These are phyloP conservation scores for Ardeotis arabs DNA, from an alignment of 2,113 vertebrate species.

Conservation along the genomic window DNA sequence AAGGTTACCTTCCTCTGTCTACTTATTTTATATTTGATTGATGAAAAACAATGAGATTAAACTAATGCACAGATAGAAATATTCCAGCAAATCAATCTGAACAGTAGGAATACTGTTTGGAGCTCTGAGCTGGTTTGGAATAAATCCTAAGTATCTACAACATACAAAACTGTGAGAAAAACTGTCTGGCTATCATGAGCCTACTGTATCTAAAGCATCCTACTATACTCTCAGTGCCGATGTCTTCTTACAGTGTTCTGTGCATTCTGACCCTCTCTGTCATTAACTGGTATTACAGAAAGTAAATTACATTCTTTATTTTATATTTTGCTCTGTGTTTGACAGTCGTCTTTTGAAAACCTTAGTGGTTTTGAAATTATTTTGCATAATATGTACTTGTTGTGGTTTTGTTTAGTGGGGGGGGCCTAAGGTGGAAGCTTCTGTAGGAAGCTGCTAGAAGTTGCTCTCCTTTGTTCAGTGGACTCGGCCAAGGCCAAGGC, in stretches of 20 bases:
- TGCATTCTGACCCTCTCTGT: neutral
- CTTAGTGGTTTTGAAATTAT: neutral
- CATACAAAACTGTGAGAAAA: neutral
- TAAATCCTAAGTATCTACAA: neutral
- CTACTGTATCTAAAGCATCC: neutral
- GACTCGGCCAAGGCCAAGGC: too few relatives aligned
- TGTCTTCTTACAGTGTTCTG: neutral
- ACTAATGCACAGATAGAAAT: neutral
- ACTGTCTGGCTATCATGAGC: accelerated
- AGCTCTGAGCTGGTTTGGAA: neutral
- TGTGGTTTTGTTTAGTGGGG: too few relatives aligned
- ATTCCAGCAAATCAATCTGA: neutral
- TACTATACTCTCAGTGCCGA: accelerated
- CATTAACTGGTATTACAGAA: neutral
- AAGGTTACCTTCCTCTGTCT: neutral
- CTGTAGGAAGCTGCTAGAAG: too few relatives aligned
- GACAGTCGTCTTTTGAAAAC: neutral
- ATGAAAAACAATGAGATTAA: neutral
- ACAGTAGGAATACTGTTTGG: neutral
- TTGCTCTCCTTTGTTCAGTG: too few relatives aligned
- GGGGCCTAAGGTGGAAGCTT: too few relatives aligned
- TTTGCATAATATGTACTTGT: neutral
- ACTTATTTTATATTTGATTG: neutral
- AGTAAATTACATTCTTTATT: neutral
- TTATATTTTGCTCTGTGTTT: neutral